Evolutionary conservation across 1,140 invertebrate species (phyloP), one percentile per base, ranked within the genome.

Genomic region (Homarus americanus): DNA sequence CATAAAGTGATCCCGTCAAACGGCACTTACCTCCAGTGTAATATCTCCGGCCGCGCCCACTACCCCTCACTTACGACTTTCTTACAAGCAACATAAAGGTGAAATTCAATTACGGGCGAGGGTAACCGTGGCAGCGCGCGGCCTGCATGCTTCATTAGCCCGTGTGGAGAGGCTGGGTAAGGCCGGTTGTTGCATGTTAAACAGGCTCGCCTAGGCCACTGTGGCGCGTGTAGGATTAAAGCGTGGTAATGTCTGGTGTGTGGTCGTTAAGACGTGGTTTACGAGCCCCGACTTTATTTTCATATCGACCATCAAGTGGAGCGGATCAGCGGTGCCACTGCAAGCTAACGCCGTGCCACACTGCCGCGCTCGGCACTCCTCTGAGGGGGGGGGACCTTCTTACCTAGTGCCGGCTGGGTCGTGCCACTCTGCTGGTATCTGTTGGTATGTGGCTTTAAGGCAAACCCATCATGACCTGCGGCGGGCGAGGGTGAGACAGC

Each of bases 1-100:
- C 87, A 88, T 88, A 88, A 88, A 88, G 87, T 88, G 87, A 88
- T 88, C 87, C 87, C 87, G 87, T 88, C 87, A 88, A 88, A 88
- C 87, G 87, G 58, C 87, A 88, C 87, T 88, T 88, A 88, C 87
- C 87, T 88, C 87, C 87, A 88, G 76, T 78, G 44, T 88, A 88
- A 88, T 88, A 88, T 88, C 87, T 88, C 76, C 87, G 73, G 63
- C 86, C 87, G 78, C 79, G 66, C 87, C 85, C 75, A 87, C 85
- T 44, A 58, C 73, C 63, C 78, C 78, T 88, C 76, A 88, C 87
- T 82, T 88, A 73, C 87, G 87, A 82, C 87, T 82, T 88, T 88
- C 87, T 88, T 88, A 82, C 87, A 88, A 73, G 69, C 87, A 82
- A 78, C 87, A 63, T 88, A 88, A 88, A 88, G 87, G 87, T 88